Conservation (phyloP, 2,888 invertebrate species). For the Nemapogon koenigi region DNA sequence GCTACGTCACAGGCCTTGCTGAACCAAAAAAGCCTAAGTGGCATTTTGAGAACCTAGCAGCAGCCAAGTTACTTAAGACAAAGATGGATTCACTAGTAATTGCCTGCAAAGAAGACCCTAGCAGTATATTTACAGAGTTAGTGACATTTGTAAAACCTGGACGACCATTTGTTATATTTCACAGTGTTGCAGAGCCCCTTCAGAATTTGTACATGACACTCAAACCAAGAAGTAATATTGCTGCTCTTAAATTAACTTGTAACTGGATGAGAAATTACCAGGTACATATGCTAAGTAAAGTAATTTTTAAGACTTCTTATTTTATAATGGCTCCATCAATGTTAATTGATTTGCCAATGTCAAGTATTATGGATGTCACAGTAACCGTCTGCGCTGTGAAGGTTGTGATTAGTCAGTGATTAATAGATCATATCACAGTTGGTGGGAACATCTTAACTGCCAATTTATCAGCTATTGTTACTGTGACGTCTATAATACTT, state of each 20-base stretch:
- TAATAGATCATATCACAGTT: too few relatives aligned
- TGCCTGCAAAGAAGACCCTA: constrained; percentile 85
- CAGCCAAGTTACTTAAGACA: constrained; percentile 64
- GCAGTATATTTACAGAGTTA: constrained; percentile 76
- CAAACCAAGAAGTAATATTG: constrained; percentile 73
- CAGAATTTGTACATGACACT: constrained; percentile 82
- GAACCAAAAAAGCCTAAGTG: constrained; percentile 67
- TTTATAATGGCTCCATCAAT: too few relatives aligned
- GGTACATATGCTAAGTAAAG: constrained; percentile 42
- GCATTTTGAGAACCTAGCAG: constrained; percentile 73
- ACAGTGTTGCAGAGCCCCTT: constrained; percentile 80
- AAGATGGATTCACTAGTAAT: constrained; percentile 81
- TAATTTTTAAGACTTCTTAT: too few relatives aligned
- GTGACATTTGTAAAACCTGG: constrained; percentile 81
- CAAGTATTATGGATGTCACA: too few relatives aligned
- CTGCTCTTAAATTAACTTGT: constrained; percentile 80
- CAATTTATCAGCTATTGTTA: too few relatives aligned
- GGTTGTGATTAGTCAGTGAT: too few relatives aligned
- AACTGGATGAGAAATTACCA: constrained; percentile 93
- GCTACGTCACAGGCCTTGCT: constrained; percentile 23
- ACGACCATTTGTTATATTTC: constrained; percentile 86
- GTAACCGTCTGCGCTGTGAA: too few relatives aligned
- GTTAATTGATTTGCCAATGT: too few relatives aligned
- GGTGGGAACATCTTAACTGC: too few relatives aligned
- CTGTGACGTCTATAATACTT: too few relatives aligned